Base-by-base conservation (phyloP, 2,888 invertebrate species). In the Ephialtes manifestator region DNA sequence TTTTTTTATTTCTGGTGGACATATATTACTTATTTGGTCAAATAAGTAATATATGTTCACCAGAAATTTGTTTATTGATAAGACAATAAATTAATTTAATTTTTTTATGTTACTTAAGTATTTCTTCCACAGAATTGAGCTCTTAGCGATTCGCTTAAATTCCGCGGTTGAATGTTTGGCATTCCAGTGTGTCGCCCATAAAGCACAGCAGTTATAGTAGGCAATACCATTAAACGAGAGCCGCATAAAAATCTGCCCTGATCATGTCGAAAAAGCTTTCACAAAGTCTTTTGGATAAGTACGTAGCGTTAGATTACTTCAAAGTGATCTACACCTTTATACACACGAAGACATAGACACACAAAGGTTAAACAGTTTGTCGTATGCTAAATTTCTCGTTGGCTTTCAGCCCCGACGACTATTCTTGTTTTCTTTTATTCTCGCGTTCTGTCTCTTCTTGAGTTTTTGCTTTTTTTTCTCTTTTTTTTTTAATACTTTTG, bases 341-440 rank as follows among this genome's bases (percentile, higher is more conserved):
- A 8, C 18, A 20, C 60, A 48, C 48, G n/a, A n/a, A n/a, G n/a
- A 5, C 39, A 31, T n/a, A 24, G 24, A 10, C 20, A 48, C 13
- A 24, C n/a, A 39, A 70, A 43, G 28, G 53, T 53, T 71, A n/a
- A 79, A 43, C 51, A 70, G 39, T 76, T 70, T 35, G 63, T 71
- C 35, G n/a, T 28, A 67, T 63, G 79, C 15, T 39, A 82, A 82
- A 71, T 76, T 70, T 82, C 60, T n/a, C 28, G 48, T 63, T 4
- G 15, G 60, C 60, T 60, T 48, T 18, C 60, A 43, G 48, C n/a
- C 48, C 48, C 39, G 28, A 10, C 67, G 55, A 68, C 55, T 60
- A 75, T 76, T 76, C 51, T 63, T 76, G 51, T 76, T 53, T 76
- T 65, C 28, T 39, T 63, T 65, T 76, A 70, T 43, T 51, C 63